Conservation (phyloP, 2,113 vertebrate genomes). For the Drymodes brunneopygia region DNA sequence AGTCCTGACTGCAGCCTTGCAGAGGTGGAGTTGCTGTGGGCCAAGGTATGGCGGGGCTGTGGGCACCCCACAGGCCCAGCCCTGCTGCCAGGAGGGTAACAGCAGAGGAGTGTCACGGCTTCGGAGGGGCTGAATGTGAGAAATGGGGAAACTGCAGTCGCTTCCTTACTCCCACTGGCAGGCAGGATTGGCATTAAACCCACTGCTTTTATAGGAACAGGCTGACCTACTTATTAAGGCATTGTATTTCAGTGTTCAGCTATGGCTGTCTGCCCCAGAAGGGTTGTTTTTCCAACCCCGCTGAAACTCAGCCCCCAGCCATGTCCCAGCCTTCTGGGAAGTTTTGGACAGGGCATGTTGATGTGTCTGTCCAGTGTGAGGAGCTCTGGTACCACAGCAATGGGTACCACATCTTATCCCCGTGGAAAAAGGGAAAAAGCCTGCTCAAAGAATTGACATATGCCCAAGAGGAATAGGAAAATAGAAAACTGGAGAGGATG, state of each 20-base stretch:
- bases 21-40: not conserved
- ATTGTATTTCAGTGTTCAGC: constrained; percentile 14
- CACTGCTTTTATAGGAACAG: not conserved
- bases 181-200: not conserved
- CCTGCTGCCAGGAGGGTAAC: accelerated
- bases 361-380: accelerated
- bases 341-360: not conserved
- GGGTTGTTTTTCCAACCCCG: not conserved
- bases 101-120: not conserved
- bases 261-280: not conserved
- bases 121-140: not conserved
- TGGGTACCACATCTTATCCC: accelerated
- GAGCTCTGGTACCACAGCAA: not conserved
- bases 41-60: not conserved
- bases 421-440: not conserved
- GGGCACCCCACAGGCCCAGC: not conserved
- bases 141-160: not conserved
- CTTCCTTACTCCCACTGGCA: not conserved
- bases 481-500: not conserved
- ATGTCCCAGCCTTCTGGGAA: not conserved
- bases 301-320: not conserved
- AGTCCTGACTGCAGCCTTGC: not conserved
- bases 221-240: constrained; percentile 54
- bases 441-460: not conserved
- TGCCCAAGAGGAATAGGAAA: not conserved